Base-by-base conservation (phyloP, 1,140 invertebrate species). In the Drosophila pseudoananassae region DNA sequence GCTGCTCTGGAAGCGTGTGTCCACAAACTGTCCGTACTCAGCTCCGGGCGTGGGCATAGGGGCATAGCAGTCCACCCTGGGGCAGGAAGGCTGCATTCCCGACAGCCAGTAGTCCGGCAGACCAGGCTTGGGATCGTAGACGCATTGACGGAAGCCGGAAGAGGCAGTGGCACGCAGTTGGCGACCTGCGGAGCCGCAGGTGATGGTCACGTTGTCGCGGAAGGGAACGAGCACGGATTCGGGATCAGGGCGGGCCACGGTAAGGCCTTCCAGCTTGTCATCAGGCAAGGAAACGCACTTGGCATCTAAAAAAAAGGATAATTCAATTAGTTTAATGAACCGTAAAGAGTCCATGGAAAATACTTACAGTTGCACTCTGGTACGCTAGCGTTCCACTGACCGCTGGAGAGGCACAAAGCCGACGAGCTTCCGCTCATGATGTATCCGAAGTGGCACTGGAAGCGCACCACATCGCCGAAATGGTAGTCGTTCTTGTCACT, bases 391-490 rank as follows among this genome's bases (percentile, higher is more conserved):
- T 99, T 99, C 98, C 98, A 99, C 33, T 94, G 94, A 51, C 98
- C 98, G 92, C 94, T 96, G 33, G 97, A 97, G 4, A 96, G 96
- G 92, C 98, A 99, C 40, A 97, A 93, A 3, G 99, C 92, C 23
- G 96, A 95, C 1, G 96, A 94, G 47, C 96, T 95, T 50, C 98
- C 98, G 72, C 95, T 94, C 93, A 99, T 95, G 5, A 98, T 96
- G 91, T 97, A 98, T 10, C 98, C 98, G 92, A 99, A 98, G 79
- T 98, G 95, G 92, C 98, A 99, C 88, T 98, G 96, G 94, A 99
- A 99, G 61, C 94, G 95, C 0, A 98, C 95, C 31, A 97, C 92
- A 91, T 99, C 98, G 0, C 97, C 97, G 92, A 97, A 99, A 78
- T 98, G 96, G 92, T 96, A 98, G 75, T 95, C 94, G 27, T 93